Conservation (phyloP, 2,888 invertebrate genomes). For the Philhelius pedissequus region DNA sequence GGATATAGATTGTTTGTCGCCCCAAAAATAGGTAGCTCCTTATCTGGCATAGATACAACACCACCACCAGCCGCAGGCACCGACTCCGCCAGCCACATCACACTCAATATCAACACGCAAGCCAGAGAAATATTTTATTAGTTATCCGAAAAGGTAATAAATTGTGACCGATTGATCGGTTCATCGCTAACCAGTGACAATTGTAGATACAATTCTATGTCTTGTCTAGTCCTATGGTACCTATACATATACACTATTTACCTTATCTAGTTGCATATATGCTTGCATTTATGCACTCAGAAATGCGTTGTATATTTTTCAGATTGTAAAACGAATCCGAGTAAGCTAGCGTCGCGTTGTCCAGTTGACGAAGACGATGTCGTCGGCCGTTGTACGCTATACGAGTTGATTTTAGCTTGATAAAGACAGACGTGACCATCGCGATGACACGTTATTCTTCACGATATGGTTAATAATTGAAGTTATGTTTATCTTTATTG, state of each 20-base stretch:
- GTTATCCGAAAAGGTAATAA: constrained; percentile 62
- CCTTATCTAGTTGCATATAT: constrained; percentile 47
- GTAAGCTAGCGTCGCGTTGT: constrained; percentile 16
- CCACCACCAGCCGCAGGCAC: constrained; percentile 1
- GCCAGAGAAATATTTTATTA: constrained; percentile 46
- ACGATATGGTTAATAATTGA: constrained; percentile 56
- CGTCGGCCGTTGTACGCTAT: constrained; percentile 19
- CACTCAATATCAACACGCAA: background rate
- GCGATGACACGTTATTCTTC: constrained; percentile 64
- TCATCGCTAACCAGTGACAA: constrained; percentile 51
- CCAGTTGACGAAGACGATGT: too few relatives aligned
- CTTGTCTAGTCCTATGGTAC: background rate
- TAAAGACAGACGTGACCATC: constrained; percentile 62
- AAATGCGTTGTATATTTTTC: background rate
- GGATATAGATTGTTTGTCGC: constrained; percentile 31
- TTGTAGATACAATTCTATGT: constrained; percentile 35
- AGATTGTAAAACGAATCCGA: constrained; percentile 11
- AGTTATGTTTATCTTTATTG: constrained; percentile 60
- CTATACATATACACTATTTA: background rate
- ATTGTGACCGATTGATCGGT: constrained; percentile 62
- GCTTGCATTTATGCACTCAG: constrained; percentile 47
- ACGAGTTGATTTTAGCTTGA: constrained; percentile 27
- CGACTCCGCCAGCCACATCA: background rate
- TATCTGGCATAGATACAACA: constrained; percentile 42
- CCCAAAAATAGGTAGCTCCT: constrained; percentile 45